Base-by-base conservation (phyloP, 2,797 vertebrate species). In the Hylomyscus alleni region DNA sequence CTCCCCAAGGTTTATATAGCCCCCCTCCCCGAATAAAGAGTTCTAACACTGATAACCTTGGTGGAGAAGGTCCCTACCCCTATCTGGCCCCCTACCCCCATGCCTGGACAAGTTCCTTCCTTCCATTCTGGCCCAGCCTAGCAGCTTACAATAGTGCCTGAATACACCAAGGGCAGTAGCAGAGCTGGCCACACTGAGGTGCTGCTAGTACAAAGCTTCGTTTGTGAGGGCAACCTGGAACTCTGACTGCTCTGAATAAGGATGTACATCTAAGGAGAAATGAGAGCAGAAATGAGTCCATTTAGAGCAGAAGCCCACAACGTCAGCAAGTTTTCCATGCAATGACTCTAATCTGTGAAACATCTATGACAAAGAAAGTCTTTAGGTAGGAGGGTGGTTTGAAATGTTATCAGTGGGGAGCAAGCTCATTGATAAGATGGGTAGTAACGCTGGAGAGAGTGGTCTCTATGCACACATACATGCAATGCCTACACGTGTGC, bases 301-400 rank as follows among this genome's bases (percentile, higher is more conserved):
- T 72, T 89, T 83, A 91, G 75, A 93, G 58, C 65, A 94, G 90
- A 93, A 96, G 52, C 24, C 72, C 76, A 50, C 75, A 82, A 34
- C 84, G 19, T 6, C 29, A 75, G 56, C 65, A 92, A 88, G 26
- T 47, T 47, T 76, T 87, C 82, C 75, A 93, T 40, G 76, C 62
- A 60, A 44, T 94, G 44, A 76, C 89, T 89, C 78, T 72, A 95
- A 89, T 89, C 13, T 67, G 52, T 72, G 37, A 76, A 75, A 69
- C 34, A 9, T 58, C 1, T 50, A 83, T 34, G 50, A n/a, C 20
- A 26, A 91, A 69, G 47, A 89, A 85, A 87, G 52, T 1, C 81
- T 82, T 78, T 11, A 24, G 52, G 26, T 14, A 85, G 6, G 22
- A 50, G 69, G 96, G 31, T 60, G 85, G 24, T 40, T 84, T 80